Base-by-base conservation (phyloP, 1,140 invertebrate genomes). In the Protaetia brevitarsis region DNA sequence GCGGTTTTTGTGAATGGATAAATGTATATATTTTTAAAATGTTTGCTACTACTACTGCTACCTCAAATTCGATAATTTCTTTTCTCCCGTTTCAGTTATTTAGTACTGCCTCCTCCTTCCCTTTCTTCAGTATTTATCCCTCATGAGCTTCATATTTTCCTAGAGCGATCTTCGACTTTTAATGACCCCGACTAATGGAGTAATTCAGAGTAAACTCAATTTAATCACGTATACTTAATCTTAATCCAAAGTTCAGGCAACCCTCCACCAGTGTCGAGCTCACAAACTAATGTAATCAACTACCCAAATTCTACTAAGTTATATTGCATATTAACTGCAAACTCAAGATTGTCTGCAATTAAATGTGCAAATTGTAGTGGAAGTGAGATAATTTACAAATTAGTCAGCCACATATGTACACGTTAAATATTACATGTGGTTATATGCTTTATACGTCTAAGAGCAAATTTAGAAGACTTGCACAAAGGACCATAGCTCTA, bases 271-370 rank as follows among this genome's bases (percentile, higher is more conserved):
- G 19, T 19, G 19, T 21, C 41, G 26, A 51, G 19, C 13, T 51
- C 41, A 23, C 13, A 51, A 51, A 51, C 41, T 51, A 51, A 26
- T 51, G 41, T 21, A 51, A 51, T 51, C 41, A 51, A 51, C 41
- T 51, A 51, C 21, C 41, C 7, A 23, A 51, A 51, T 21, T 23
- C 41, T 51, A 51, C 13, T 8, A 51, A 51, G 19, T 23, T 51
- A 23, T 8, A 21, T 51, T 51, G 41, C 41, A 51, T 51, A 51
- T 51, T 51, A 51, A 51, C 19, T 6, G 11, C 16, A 51, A 23
- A 16, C n/a, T 45, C 23, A 21, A 45, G 16, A 45, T 51, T 51
- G 41, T 51, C 26, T 51, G 26, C 19, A 51, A 19, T 19, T 23
- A 23, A 51, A 51, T 19, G 41, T 51, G 16, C 19, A 51, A 51